A percentile compares a stretch with the other conserved stretches of the same genome.
phyloP scores from a whole-genome alignment of 2,797 vertebrate genomes.

The Sebastiscus albofasciatus region DNA sequence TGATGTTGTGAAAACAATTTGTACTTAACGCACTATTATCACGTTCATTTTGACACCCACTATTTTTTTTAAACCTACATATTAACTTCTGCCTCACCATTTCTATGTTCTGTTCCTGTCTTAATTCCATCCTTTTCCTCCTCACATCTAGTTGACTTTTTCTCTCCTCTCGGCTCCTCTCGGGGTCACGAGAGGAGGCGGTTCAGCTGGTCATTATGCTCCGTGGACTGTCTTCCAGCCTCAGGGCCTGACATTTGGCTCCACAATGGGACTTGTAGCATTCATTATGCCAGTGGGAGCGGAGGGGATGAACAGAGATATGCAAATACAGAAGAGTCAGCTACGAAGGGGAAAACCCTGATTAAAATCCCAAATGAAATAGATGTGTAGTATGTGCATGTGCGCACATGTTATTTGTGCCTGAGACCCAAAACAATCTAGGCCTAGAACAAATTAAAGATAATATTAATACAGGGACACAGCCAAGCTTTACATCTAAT shows the following conservation, averaged over 20 bases:
- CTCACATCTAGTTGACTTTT: conserved; percentile 9
- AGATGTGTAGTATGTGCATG: neutral
- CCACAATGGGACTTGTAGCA: conserved; percentile 34
- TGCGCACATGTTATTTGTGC: neutral
- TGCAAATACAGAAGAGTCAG: conserved; percentile 37
- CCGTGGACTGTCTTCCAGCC: conserved; percentile 32
- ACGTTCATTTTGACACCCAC: too few relatives aligned
- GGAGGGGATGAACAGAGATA: conserved; percentile 18
- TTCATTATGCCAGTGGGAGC: conserved; percentile 44
- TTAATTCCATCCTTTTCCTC: neutral
- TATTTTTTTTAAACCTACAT: too few relatives aligned
- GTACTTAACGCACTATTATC: too few relatives aligned
- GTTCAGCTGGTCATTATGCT: conserved; percentile 53
- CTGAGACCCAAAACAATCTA: neutral
- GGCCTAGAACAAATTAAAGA: neutral
- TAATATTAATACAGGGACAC: neutral
- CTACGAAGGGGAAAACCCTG: neutral
- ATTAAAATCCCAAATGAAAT: conserved; percentile 14
- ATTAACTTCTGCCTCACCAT: neutral
- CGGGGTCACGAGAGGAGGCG: conserved; percentile 7
- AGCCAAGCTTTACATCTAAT: neutral
- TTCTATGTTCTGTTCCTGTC: neutral
- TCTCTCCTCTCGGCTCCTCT: neutral
- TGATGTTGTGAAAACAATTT: too few relatives aligned
- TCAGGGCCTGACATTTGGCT: conserved; percentile 62